Evolutionary conservation across 2,888 invertebrate species (phyloP).

Genomic region (Eristalis intricaria): DNA sequence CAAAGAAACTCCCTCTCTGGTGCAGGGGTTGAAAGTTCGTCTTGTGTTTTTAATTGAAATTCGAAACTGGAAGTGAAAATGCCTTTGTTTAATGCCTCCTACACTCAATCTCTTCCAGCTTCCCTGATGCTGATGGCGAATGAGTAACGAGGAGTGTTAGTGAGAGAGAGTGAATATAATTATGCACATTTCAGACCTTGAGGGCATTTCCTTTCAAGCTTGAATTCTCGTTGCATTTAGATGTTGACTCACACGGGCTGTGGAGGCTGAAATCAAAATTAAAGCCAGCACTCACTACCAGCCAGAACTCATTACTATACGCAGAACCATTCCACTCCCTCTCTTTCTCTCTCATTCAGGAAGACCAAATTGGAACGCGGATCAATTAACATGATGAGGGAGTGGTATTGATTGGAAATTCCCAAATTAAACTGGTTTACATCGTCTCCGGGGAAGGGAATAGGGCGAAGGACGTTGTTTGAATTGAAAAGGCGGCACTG

Average conservation of each 20-base stretch:
- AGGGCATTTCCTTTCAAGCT: neutral
- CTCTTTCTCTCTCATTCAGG: neutral
- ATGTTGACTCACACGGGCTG: neutral
- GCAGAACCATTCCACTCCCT: neutral
- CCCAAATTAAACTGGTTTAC: slow-evolving; percentile 8
- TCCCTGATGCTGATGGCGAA: neutral
- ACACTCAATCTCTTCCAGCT: neutral
- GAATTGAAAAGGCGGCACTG: too few relatives aligned
- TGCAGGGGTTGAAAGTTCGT: slow-evolving; percentile 32
- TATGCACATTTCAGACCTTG: slow-evolving; percentile 41
- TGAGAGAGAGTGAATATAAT: slow-evolving; percentile 16
- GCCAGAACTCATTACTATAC: neutral
- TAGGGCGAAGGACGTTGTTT: neutral
- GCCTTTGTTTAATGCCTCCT: neutral
- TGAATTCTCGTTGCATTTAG: slow-evolving; percentile 9
- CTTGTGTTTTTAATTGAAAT: slow-evolving; percentile 45
- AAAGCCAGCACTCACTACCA: neutral
- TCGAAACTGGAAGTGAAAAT: slow-evolving; percentile 28
- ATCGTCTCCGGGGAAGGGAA: neutral
- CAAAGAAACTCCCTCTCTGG: neutral
- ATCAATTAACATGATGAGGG: slow-evolving; percentile 16
- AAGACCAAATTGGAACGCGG: neutral
- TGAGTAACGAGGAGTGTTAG: neutral
- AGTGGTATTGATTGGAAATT: neutral
- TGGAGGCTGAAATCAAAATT: neutral